These are phyloP conservation scores for Pterocles burchelli DNA, from an alignment of 2,113 vertebrate genomes.

Conservation along the genomic window DNA sequence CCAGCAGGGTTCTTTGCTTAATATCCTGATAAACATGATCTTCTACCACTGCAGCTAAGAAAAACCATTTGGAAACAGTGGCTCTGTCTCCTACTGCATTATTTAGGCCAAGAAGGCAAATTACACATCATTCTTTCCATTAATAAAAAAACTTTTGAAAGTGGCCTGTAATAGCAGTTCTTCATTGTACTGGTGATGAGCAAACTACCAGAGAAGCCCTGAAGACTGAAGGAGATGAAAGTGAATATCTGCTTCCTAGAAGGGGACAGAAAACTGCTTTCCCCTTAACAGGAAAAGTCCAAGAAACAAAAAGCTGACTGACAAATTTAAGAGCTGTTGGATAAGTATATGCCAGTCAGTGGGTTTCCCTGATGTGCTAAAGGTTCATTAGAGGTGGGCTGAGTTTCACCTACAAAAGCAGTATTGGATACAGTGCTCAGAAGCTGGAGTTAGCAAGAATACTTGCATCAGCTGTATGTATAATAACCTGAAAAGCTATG, in stretches of 20 bases:
- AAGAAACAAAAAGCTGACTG: neutral
- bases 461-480: neutral
- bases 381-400: neutral
- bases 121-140: neutral
- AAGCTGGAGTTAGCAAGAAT: neutral
- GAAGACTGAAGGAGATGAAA: neutral
- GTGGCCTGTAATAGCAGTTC: neutral
- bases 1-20: neutral
- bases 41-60: neutral
- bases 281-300: neutral
- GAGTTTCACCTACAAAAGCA: neutral
- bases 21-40: neutral
- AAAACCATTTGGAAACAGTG: neutral
- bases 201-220: rapidly evolving
- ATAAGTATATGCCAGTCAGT: neutral
- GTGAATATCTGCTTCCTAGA: neutral
- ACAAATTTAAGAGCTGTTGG: neutral
- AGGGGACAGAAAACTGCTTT: neutral
- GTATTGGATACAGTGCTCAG: neutral
- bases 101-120: neutral
- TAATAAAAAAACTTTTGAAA: neutral
- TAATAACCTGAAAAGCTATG: neutral
- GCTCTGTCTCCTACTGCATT: neutral
- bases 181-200: neutral
- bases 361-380: neutral